Base-by-base conservation (phyloP, 2,113 vertebrate genomes). In the Cyanoramphus novaezelandiae region DNA sequence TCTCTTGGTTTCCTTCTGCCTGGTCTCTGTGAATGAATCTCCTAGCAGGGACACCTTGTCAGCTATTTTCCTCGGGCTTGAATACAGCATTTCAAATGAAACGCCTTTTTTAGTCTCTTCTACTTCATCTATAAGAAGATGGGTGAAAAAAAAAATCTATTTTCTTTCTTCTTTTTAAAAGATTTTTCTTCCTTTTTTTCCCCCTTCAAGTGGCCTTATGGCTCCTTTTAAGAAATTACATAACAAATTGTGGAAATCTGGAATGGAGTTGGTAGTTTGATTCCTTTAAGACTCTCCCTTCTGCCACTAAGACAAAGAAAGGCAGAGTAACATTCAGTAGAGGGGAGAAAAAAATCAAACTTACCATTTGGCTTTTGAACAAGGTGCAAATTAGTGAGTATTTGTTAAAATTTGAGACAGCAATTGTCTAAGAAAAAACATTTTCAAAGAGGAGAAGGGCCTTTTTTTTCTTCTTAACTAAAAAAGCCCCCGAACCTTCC, bases 371-470 rank as follows among this genome's bases (percentile, higher is more conserved):
- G 41, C 85, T 97, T 97, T 97, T 96, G 95, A 95, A 96, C 76
- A 94, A 96, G 85, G 78, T 97, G 65, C 84, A 97, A 97, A 96
- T 98, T 97, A 97, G 88, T 23, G 92, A 93, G 93, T 96, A 96
- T 97, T 97, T 97, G 71, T 97, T 96, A 97, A 96, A 97, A 93
- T 92, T 57, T 62, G 35, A 94, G 91, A 91, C 46, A 96, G 63
- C 88, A 96, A 94, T 96, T 97, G 75, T 96, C 91, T 94, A 87
- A 94, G 86, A 96, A 93, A 96, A 96, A 93, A 82, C 91, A 95
- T 83, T 97, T 97, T 95, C 81, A 97, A 96, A 98, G 86, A 84
- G 18, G 27, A 94, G 46, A 95, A 94, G 33, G 49, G 4, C 3
- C 92, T 93, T 83, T 82, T 92, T 91, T 94, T 97, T 55, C 88